These are phyloP conservation scores for human DNA, from an alignment of 2,113 vertebrate species.

Conservation along the genomic window DNA sequence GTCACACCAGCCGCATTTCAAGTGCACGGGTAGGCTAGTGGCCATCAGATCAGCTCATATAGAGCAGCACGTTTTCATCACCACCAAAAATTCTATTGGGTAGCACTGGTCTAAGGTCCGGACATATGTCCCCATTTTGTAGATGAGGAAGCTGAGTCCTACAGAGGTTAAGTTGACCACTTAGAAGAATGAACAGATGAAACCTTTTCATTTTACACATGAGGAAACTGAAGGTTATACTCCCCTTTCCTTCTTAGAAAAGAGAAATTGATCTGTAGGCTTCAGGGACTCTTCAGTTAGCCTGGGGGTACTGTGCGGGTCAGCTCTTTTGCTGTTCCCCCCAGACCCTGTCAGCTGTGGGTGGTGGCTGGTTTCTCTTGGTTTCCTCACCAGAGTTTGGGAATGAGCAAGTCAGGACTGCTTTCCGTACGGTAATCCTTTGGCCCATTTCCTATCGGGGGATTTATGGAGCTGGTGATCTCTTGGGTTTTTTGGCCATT, in stretches of 20 bases:
- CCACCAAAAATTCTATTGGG: background rate
- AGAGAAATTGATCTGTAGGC: background rate
- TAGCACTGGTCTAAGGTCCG: background rate
- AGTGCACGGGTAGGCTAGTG: background rate
- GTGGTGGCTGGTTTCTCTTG: background rate
- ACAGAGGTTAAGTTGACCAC: background rate
- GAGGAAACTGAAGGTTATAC: background rate
- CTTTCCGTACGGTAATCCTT: background rate
- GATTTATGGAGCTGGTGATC: background rate
- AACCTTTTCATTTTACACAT: background rate
- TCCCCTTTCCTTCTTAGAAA: background rate
- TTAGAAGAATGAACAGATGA: background rate
- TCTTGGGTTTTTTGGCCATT: background rate
- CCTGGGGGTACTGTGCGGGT: background rate
- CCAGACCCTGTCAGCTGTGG: background rate
- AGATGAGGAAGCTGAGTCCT: background rate
- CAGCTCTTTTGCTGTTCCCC: accelerated
- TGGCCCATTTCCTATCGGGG: background rate
- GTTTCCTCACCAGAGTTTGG: background rate
- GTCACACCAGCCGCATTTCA: background rate
- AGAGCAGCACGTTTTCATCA: background rate
- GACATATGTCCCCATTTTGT: background rate
- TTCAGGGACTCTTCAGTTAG: too few species aligned
- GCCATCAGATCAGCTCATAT: background rate
- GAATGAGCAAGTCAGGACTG: background rate